Base-by-base conservation (phyloP, 53 echinoderm and acorn worm genomes). In the Temnopleurus reevesii region DNA sequence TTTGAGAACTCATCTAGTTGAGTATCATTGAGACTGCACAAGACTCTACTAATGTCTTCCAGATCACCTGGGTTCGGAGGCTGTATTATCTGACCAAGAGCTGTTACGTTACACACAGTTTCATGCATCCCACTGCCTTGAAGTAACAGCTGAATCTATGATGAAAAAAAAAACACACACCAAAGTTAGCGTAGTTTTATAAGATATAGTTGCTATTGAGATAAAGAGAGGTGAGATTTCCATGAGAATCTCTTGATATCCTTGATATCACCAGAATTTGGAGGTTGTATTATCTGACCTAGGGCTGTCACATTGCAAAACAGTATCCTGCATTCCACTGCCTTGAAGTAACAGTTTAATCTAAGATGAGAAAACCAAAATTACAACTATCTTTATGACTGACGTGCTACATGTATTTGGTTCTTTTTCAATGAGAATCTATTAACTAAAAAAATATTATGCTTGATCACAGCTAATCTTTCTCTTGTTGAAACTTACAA, bases 281-380 rank as follows among this genome's bases (percentile, higher is more conserved):
- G 81, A 13, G 91, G 90, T 5, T 81, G 81, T 44, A 97, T 86
- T 89, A 92, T 93, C 27, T 81, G 23, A 31, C 66, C 47, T 30
- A 97, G 84, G 12, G 86, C 76, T 17, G 94, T 91, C 46, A 77
- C 76, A 46, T 95, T 95, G 81, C 97, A 97, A 10, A n/a, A 97
- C 95, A 6, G 65, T 90, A 12, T 77, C 82, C 2, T 92, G 89
- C 95, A 97, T 93, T 7, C 90, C 83, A 59, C 54, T 87, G 4
- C 95, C 95, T 43, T 92, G 66, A 6, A 91, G 77, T 10, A 95
- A 61, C 25, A 95, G 90, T 56, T 90, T 55, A 77, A 97, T 76
- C 97, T n/a, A n/a, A n/a, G n/a, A n/a, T n/a, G n/a, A n/a, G n/a
- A n/a, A n/a, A n/a, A n/a, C n/a, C n/a, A n/a, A n/a, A n/a, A n/a